phyloP scores from a whole-genome alignment of 2,113 vertebrate species.

The Corapipo altera region DNA sequence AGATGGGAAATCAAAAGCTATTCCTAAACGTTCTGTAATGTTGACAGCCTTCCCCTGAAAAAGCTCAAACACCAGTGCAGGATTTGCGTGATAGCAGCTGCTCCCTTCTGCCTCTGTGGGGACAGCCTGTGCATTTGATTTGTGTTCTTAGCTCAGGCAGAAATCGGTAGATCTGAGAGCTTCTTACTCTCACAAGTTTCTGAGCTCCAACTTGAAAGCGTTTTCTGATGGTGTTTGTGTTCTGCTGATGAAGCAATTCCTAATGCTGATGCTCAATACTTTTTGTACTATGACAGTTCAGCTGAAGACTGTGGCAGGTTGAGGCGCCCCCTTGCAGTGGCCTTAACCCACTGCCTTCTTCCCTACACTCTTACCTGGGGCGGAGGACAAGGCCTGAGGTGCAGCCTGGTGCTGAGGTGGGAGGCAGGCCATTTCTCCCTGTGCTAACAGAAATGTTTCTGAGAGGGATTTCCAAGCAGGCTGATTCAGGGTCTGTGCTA shows the following conservation, averaged over 20 bases:
- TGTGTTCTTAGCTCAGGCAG: neutral
- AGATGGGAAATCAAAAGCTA: neutral
- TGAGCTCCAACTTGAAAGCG: neutral
- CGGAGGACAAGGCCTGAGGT: neutral
- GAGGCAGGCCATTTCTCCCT: neutral
- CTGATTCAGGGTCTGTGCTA: neutral
- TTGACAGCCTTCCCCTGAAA: neutral
- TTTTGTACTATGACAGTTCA: neutral
- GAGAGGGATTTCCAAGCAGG: neutral
- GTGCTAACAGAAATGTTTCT: neutral
- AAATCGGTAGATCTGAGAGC: neutral
- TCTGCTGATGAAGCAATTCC: neutral
- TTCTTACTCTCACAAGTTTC: neutral
- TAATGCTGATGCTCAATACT: neutral
- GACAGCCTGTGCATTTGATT: rapidly evolving
- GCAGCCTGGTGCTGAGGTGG: neutral
- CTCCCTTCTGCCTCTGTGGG: neutral
- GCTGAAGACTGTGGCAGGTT: neutral
- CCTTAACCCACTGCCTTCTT: rapidly evolving
- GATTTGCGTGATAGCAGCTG: neutral
- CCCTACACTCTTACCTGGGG: neutral
- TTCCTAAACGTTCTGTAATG: neutral
- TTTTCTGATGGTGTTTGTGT: neutral
- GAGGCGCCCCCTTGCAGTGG: neutral
- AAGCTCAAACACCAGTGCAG: no score